These are phyloP conservation scores for Zootoca vivipara DNA, from an alignment of 2,113 vertebrate species.

Conservation along the genomic window DNA sequence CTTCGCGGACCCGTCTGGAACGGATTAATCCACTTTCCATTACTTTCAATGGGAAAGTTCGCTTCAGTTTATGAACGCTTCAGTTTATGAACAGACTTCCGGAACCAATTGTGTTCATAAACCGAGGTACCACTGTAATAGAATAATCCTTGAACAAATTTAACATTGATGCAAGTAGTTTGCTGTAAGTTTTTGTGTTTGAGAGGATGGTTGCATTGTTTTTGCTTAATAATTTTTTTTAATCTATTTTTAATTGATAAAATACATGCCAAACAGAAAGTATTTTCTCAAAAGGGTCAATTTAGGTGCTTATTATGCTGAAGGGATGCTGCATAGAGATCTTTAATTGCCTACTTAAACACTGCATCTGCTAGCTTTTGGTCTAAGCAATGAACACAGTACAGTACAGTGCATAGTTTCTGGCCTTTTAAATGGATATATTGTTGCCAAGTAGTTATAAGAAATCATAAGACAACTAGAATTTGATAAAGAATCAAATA, in stretches of 20 bases:
- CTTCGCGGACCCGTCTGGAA: no score
- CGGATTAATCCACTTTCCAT: no score
- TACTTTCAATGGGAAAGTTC: no score
- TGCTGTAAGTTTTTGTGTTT: constrained; percentile 30
- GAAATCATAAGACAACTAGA: not conserved
- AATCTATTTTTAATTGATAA: constrained; percentile 21
- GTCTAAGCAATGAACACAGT: not conserved
- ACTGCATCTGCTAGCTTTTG: not conserved
- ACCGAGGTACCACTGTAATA: no score
- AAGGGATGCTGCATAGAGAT: not conserved
- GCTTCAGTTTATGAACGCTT: no score
- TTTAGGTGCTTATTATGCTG: rapidly evolving
- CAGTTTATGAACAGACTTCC: no score
- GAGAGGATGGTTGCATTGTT: not conserved
- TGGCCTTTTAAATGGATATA: not conserved
- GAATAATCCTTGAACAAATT: not conserved
- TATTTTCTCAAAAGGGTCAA: not conserved
- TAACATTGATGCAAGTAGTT: constrained; percentile 7
- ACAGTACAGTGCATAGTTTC: not conserved
- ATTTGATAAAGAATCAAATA: not conserved
- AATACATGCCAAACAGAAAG: not conserved
- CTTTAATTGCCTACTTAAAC: constrained; percentile 14
- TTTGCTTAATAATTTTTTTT: constrained; percentile 15
- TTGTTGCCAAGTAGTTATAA: not conserved
- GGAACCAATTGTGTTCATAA: no score